Percentiles rank a stretch among this genome's conserved stretches.
These are phyloP conservation scores for Momotus momota DNA, from an alignment of 2,797 vertebrate species.

Conservation along the genomic window DNA sequence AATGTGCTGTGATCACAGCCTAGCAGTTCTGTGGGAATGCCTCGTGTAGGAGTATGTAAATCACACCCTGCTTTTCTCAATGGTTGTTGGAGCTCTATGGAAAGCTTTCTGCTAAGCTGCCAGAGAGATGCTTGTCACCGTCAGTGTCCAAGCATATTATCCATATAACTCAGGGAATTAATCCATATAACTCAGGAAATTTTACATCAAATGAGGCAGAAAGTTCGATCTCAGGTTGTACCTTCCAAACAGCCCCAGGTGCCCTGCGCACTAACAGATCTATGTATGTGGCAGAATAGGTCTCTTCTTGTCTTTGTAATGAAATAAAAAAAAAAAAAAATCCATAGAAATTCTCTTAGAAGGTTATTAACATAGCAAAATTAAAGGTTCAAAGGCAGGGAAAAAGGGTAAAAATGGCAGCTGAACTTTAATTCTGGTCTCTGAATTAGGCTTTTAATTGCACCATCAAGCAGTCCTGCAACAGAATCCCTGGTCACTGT, in stretches of 20 bases:
- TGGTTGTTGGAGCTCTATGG: not conserved
- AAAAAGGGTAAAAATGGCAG: not conserved
- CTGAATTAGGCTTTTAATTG: not conserved
- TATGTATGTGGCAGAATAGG: not conserved
- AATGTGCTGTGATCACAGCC: conserved; percentile 28
- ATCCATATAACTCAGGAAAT: not conserved
- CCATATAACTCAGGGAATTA: not conserved
- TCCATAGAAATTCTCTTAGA: not conserved
- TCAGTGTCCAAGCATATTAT: not conserved
- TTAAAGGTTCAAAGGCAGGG: not conserved
- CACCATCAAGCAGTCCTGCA: not conserved
- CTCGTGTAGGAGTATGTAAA: conserved; percentile 23
- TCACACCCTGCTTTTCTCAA: conserved; percentile 13
- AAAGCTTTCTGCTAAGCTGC: not conserved
- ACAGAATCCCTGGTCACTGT: not conserved
- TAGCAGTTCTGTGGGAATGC: conserved; percentile 17
- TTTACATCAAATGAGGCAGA: not conserved
- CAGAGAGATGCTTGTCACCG: not conserved
- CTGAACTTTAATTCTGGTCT: not conserved
- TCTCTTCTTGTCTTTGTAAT: not conserved
- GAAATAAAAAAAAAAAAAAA: not conserved
- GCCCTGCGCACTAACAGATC: not conserved
- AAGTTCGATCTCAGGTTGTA: not conserved
- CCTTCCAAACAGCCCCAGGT: not conserved
- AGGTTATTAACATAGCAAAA: not conserved